Evolutionary conservation across 1,140 invertebrate species (phyloP).

Genomic region (Apis dorsata): DNA sequence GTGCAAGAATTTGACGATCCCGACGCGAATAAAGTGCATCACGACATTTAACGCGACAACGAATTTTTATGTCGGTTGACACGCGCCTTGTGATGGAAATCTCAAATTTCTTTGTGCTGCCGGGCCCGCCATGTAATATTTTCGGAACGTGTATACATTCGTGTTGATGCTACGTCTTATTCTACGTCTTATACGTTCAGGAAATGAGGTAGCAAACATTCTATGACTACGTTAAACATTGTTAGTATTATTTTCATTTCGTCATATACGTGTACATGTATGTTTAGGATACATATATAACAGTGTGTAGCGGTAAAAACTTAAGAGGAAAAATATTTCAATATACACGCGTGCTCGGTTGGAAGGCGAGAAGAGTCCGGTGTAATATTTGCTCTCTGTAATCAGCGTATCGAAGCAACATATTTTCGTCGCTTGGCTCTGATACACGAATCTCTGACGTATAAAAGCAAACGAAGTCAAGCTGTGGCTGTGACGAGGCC

Average conservation of each 20-base stretch:
- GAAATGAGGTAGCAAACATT: neutral
- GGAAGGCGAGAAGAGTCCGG: neutral
- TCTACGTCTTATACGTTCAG: neutral
- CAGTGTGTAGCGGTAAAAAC: neutral
- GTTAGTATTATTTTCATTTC: neutral
- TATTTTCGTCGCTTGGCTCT: slow-evolving; percentile 43
- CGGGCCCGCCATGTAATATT: slow-evolving; percentile 20
- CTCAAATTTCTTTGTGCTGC: slow-evolving; percentile 28
- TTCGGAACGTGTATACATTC: neutral
- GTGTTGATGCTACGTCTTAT: slow-evolving; percentile 4
- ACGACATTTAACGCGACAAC: neutral
- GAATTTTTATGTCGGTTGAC: slow-evolving; percentile 23
- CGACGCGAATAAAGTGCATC: slow-evolving; percentile 23
- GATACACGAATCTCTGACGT: slow-evolving; percentile 51
- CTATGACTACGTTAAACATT: neutral
- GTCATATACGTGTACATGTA: neutral
- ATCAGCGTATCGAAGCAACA: slow-evolving; percentile 27
- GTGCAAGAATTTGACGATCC: neutral
- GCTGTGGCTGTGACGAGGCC: neutral
- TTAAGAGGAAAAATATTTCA: neutral
- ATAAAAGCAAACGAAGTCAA: slow-evolving; percentile 32
- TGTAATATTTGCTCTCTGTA: slow-evolving; percentile 12
- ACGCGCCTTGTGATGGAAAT: slow-evolving; percentile 47
- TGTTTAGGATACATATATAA: neutral
- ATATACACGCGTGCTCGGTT: neutral